Conservation (phyloP, 2,888 invertebrate genomes). For the Ophioninae sp. region DNA sequence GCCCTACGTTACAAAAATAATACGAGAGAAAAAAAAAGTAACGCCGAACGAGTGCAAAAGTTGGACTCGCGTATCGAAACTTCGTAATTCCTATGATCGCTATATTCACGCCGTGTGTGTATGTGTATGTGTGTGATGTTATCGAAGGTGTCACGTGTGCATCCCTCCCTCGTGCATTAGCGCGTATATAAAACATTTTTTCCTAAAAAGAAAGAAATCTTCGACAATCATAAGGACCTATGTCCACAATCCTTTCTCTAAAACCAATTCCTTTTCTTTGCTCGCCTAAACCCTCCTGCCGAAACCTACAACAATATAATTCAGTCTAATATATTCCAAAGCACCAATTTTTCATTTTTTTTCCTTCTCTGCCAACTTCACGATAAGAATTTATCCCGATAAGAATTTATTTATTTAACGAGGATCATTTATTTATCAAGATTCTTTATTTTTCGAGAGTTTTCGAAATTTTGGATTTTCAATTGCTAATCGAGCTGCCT, state of each 20-base stretch:
- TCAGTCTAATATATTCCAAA: slow-evolving; percentile 80
- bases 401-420: slow-evolving; percentile 50
- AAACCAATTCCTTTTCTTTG: slow-evolving; percentile 23
- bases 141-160: slow-evolving; percentile 35
- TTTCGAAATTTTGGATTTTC: slow-evolving; percentile 17
- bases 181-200: slow-evolving; percentile 69
- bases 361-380: slow-evolving; percentile 55
- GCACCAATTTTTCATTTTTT: slow-evolving; percentile 75
- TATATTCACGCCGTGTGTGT: slow-evolving; percentile 40
- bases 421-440: slow-evolving; percentile 14
- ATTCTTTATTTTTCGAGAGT: slow-evolving; percentile 5
- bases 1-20: slow-evolving; percentile 29
- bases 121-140: slow-evolving; percentile 47
- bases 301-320: slow-evolving; percentile 77
- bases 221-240: slow-evolving; percentile 67
- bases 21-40: slow-evolving; percentile 1
- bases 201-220: slow-evolving; percentile 71
- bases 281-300: slow-evolving; percentile 57
- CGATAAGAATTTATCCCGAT: slow-evolving; percentile 47
- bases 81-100: slow-evolving; percentile 51
- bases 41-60: slow-evolving; percentile 58
- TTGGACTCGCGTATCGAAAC: slow-evolving; percentile 62
- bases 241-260: slow-evolving; percentile 46
- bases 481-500: slow-evolving; percentile 27
- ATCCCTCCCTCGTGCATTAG: slow-evolving; percentile 51